Evolutionary conservation across 2,797 vertebrate genomes (phyloP).

Genomic region (Clamator glandarius): DNA sequence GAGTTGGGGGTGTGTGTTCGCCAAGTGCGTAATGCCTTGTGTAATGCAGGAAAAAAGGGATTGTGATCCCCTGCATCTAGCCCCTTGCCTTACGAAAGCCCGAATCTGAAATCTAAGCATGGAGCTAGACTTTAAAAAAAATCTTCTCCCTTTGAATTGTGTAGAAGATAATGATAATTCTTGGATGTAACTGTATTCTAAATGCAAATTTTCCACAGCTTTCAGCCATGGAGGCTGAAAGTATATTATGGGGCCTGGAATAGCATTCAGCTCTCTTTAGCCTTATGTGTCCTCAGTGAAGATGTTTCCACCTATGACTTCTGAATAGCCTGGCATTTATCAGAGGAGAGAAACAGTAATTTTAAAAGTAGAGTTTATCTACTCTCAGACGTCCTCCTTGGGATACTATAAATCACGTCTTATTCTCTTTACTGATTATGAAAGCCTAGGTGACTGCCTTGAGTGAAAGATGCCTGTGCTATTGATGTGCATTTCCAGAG

Average conservation of each 20-base stretch:
- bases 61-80: not conserved
- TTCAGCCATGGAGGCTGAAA: not conserved
- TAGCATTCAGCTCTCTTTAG: not conserved
- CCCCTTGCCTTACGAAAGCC: not conserved
- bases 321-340: not conserved
- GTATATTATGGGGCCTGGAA: not conserved
- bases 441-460: not conserved
- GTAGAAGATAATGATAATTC: not conserved
- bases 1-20: constrained; percentile 7
- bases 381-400: not conserved
- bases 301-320: not conserved
- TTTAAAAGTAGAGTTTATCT: not conserved
- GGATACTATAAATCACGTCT: not conserved
- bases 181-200: not conserved
- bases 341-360: not conserved
- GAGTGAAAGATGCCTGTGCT: not conserved
- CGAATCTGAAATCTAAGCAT: not conserved
- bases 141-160: not conserved
- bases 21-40: constrained; percentile 36
- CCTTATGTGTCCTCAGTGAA: not conserved
- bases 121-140: not conserved
- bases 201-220: not conserved
- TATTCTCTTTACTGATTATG: not conserved
- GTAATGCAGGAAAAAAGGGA: not conserved
- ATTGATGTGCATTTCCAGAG: not conserved